Evolutionary conservation across 1,140 invertebrate species (phyloP).

Genomic region (Sarcophaga bullata): DNA sequence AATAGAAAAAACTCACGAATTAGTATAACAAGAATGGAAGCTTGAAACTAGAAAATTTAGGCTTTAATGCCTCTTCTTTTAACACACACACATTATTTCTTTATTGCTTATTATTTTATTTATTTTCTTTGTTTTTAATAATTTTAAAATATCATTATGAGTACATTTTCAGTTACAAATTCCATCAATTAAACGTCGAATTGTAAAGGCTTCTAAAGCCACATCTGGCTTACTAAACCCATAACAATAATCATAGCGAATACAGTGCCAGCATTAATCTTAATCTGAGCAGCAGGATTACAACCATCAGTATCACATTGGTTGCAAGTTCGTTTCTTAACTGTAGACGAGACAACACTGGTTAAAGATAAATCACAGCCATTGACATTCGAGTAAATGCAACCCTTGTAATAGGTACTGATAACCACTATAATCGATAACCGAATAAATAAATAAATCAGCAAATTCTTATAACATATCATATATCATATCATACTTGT

Average conservation of each 20-base stretch:
- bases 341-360: background rate
- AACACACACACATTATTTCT: no score
- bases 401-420: constrained; percentile 8
- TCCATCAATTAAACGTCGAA: no score
- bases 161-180: no score
- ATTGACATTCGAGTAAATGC: background rate
- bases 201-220: background rate
- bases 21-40: no score
- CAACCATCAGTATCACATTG: background rate
- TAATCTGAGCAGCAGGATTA: background rate
- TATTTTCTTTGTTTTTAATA: no score
- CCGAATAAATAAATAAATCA: background rate
- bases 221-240: background rate
- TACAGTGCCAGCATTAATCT: background rate
- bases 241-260: background rate
- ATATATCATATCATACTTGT: background rate
- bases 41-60: no score
- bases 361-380: background rate
- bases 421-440: background rate
- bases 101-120: no score
- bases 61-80: no score
- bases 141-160: no score
- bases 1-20: no score
- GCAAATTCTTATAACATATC: background rate
- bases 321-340: background rate